phyloP scores from a whole-genome alignment of 2,888 invertebrate genomes.

The Alviniconcha strummeri region DNA sequence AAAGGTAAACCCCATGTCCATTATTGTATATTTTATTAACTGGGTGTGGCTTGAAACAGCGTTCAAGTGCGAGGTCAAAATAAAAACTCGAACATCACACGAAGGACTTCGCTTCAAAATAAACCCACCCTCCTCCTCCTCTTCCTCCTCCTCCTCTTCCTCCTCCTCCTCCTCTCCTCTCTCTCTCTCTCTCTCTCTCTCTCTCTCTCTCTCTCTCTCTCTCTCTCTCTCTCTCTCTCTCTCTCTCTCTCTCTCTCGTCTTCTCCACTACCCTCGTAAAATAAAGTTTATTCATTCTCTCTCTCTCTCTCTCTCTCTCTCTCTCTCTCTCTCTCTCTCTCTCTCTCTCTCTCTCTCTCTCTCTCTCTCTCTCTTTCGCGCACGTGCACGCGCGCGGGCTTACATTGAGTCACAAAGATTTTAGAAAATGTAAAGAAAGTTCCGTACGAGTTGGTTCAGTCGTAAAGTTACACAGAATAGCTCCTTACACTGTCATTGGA shows the following conservation, averaged over 20 bases:
- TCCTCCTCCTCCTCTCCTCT: slow-evolving; percentile 1
- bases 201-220: slow-evolving; percentile 32
- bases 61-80: too few relatives aligned
- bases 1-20: too few relatives aligned
- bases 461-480: too few relatives aligned
- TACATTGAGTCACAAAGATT: too few relatives aligned
- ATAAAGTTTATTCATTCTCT: too few relatives aligned
- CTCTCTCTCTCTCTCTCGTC: slow-evolving; percentile 32
- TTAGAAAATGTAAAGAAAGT: background rate
- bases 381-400: background rate
- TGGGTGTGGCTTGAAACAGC: too few relatives aligned
- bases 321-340: slow-evolving; percentile 3
- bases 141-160: background rate
- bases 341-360: slow-evolving; percentile 34
- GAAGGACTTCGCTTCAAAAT: too few relatives aligned
- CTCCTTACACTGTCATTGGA: too few relatives aligned
- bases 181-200: slow-evolving; percentile 27
- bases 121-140: background rate
- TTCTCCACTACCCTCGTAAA: too few relatives aligned
- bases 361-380: slow-evolving; percentile 26
- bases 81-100: too few relatives aligned
- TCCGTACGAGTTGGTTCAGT: too few relatives aligned
- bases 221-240: slow-evolving; percentile 28
- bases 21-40: too few relatives aligned
- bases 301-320: slow-evolving; percentile 32